Conservation (phyloP, 2,113 vertebrate genomes). For the Xerus inauris region DNA sequence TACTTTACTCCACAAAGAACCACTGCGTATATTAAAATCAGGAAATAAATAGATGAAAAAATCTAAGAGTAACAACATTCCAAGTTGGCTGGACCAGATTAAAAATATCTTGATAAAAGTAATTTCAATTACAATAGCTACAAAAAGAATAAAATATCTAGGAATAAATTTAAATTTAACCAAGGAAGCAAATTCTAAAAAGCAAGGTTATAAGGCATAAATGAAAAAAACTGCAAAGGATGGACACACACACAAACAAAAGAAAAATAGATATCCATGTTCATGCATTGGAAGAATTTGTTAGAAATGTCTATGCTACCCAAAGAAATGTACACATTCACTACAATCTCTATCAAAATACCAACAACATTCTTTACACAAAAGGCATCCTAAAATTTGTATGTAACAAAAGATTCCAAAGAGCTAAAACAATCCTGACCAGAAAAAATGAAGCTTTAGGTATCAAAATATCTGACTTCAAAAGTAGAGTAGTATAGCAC, state of each 20-base stretch:
- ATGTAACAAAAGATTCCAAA: not conserved
- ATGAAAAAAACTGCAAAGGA: not conserved
- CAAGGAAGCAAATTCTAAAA: not conserved
- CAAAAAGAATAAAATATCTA: not conserved
- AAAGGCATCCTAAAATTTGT: not conserved
- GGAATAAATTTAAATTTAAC: not conserved
- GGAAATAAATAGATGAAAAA: not conserved
- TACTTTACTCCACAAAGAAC: slow-evolving; percentile 73
- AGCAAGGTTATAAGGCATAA: not conserved
- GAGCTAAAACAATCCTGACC: not conserved
- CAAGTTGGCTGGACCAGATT: slow-evolving; percentile 80
- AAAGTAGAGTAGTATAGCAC: not conserved
- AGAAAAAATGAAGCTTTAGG: not conserved
- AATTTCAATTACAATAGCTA: not conserved
- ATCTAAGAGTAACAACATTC: slow-evolving; percentile 64
- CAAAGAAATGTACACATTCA: not conserved
- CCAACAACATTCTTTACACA: not conserved
- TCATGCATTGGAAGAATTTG: not conserved
- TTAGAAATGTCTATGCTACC: not conserved
- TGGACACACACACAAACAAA: not conserved
- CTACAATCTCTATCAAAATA: not conserved
- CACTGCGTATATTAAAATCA: slow-evolving; percentile 43
- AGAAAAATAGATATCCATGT: not conserved
- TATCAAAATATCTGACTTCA: not conserved
- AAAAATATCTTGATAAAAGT: slow-evolving; percentile 82